Percentiles rank a stretch among this genome's conserved stretches.
Conservation (phyloP, 1,140 invertebrate genomes). For the Laupala kohalensis region DNA sequence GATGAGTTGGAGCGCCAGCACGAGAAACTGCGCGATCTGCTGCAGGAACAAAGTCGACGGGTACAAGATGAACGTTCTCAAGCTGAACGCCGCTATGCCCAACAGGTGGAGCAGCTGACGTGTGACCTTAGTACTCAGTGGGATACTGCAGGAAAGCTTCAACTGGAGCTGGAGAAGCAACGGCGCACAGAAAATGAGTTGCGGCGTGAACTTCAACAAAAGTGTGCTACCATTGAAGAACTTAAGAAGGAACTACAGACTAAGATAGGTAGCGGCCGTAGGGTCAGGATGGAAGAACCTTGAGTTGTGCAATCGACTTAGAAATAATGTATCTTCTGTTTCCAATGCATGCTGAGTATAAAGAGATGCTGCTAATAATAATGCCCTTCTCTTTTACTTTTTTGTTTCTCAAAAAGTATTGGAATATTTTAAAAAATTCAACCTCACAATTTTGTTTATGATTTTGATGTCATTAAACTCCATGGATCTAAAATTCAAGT, state of each 20-base stretch:
- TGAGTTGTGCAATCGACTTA: too few relatives aligned
- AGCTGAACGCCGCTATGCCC: constrained; percentile 56
- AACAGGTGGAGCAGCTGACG: constrained; percentile 58
- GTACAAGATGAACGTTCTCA: constrained; percentile 55
- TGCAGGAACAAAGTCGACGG: constrained; percentile 39
- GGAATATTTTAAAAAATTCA: too few relatives aligned
- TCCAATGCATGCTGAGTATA: too few relatives aligned
- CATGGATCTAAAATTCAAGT: too few relatives aligned
- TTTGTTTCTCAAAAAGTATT: too few relatives aligned
- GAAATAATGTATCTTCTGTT: too few relatives aligned
- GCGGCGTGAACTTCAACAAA: constrained; percentile 55
- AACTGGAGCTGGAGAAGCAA: constrained; percentile 63
- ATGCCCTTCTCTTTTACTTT: too few relatives aligned
- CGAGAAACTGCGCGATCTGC: constrained; percentile 39
- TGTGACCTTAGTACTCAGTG: constrained; percentile 63
- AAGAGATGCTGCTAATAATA: too few relatives aligned
- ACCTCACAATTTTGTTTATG: too few relatives aligned
- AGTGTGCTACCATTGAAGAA: constrained; percentile 56
- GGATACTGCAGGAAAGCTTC: constrained; percentile 58
- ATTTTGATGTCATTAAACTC: too few relatives aligned
- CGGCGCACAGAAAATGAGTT: constrained; percentile 57
- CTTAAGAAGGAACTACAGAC: constrained; percentile 61
- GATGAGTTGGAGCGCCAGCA: constrained; percentile 62
- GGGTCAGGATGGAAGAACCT: constrained; percentile 10
- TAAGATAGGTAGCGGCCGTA: constrained; percentile 35